A percentile compares a stretch with the other conserved stretches of the same genome.
Evolutionary conservation across 2,797 vertebrate genomes (phyloP).

Genomic region (Sebastes dallii): DNA sequence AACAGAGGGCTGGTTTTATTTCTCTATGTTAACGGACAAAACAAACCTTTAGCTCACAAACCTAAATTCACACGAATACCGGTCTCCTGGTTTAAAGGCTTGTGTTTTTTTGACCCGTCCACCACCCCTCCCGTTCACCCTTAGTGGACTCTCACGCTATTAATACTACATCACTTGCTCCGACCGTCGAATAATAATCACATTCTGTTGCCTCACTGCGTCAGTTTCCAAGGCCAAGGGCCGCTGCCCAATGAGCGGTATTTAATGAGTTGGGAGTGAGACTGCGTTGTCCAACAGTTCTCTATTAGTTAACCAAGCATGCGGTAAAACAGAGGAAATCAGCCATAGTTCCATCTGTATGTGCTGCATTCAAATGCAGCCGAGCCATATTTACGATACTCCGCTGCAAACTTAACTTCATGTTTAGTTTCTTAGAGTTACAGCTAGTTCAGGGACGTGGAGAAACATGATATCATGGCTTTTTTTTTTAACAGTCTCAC

Average conservation of each 20-base stretch:
- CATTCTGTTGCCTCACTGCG: too few relatives aligned
- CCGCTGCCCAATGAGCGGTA: too few relatives aligned
- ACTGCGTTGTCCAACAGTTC: background rate
- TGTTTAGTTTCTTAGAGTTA: background rate
- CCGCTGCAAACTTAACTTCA: background rate
- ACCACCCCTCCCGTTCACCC: too few relatives aligned
- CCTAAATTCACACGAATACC: background rate
- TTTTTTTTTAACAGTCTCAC: conserved; percentile 28
- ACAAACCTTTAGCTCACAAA: background rate
- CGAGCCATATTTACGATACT: background rate
- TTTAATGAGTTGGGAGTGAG: too few relatives aligned
- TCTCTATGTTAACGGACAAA: background rate
- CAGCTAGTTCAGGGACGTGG: conserved; percentile 7
- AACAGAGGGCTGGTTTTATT: background rate
- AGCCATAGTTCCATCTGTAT: background rate
- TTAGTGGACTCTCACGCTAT: too few relatives aligned
- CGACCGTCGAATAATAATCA: too few relatives aligned
- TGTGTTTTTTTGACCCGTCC: too few relatives aligned
- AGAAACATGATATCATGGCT: conserved; percentile 51
- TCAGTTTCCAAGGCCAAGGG: too few relatives aligned
- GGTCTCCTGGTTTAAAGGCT: too few relatives aligned
- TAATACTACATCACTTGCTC: too few relatives aligned
- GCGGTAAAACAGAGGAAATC: background rate
- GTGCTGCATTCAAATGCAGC: background rate
- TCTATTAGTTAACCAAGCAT: background rate